Percentiles rank a stretch among this genome's conserved stretches.
Conservation (phyloP, 2,797 vertebrate species). For the Chaetodon trifasciatus region DNA sequence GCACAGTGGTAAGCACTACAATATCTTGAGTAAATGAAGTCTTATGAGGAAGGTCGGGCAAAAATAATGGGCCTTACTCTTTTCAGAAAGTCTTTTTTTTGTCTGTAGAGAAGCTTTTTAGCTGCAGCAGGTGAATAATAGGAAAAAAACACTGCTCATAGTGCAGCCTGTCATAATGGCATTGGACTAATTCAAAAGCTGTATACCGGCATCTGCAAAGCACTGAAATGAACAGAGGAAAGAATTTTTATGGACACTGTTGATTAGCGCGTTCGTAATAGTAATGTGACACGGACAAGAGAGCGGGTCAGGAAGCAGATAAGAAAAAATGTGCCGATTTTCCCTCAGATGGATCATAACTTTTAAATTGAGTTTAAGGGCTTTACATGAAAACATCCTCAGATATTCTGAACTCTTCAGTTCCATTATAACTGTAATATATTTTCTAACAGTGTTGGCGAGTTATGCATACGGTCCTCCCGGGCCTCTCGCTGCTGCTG, state of each 20-base stretch:
- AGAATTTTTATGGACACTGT: conserved; percentile 10
- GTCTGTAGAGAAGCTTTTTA: conserved; percentile 20
- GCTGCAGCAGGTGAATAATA: conserved; percentile 17
- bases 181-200: conserved; percentile 43
- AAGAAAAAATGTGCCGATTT: conserved; percentile 30
- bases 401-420: conserved; percentile 24
- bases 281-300: conserved; percentile 30
- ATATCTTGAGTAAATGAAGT: conserved; percentile 7
- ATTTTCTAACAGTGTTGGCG: conserved; percentile 15
- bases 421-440: conserved; percentile 42
- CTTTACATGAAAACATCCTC: conserved; percentile 43
- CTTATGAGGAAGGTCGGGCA: conserved; percentile 20
- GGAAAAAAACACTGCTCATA: neutral
- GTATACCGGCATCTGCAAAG: neutral
- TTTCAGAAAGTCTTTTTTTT: conserved; percentile 21
- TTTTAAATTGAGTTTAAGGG: conserved; percentile 46
- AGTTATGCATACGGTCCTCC: conserved; percentile 32
- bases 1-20: conserved; percentile 8
- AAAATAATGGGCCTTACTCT: conserved; percentile 36
- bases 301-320: conserved; percentile 37
- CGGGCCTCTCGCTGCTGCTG: conserved; percentile 38
- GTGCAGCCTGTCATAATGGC: conserved; percentile 25
- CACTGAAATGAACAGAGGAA: conserved; percentile 22
- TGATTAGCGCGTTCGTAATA: conserved; percentile 3
- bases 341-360: conserved; percentile 25